These are phyloP conservation scores for Chiloscyllium punctatum DNA, from an alignment of 2,797 vertebrate species.

Conservation along the genomic window DNA sequence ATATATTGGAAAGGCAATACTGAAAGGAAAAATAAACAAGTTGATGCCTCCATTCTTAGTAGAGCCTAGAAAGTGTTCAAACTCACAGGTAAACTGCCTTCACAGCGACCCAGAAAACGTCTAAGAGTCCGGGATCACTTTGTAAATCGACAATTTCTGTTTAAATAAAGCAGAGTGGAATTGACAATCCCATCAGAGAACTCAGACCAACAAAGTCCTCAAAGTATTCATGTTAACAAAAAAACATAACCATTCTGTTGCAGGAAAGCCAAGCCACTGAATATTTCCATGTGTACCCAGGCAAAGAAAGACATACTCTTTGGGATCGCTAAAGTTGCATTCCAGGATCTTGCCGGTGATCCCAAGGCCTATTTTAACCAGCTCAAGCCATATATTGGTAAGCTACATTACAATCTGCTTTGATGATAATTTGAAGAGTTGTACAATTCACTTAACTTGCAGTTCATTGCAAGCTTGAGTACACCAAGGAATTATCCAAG, in stretches of 20 bases:
- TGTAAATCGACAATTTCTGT: background rate
- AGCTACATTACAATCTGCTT: background rate
- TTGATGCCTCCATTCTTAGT: background rate
- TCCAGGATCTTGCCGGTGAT: background rate
- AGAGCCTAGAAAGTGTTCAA: background rate
- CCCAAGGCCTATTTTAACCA: background rate
- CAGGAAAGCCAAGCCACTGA: conserved; percentile 13
- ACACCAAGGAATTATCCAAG: background rate
- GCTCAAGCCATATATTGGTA: background rate
- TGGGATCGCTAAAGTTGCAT: background rate
- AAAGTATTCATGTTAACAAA: too few relatives aligned
- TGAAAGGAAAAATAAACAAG: background rate
- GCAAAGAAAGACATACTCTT: conserved; percentile 13
- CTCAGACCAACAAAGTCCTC: background rate
- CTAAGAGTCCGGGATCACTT: background rate
- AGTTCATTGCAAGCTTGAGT: background rate
- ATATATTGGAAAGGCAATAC: background rate
- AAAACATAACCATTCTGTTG: background rate
- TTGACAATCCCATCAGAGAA: background rate
- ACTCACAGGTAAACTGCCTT: background rate
- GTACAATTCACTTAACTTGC: background rate
- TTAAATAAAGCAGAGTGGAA: background rate
- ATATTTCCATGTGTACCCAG: conserved; percentile 19
- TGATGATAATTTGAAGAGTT: background rate
- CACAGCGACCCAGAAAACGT: too few relatives aligned